These are phyloP conservation scores for Plutella xylostella DNA, from an alignment of 2,888 invertebrate genomes.

Conservation along the genomic window DNA sequence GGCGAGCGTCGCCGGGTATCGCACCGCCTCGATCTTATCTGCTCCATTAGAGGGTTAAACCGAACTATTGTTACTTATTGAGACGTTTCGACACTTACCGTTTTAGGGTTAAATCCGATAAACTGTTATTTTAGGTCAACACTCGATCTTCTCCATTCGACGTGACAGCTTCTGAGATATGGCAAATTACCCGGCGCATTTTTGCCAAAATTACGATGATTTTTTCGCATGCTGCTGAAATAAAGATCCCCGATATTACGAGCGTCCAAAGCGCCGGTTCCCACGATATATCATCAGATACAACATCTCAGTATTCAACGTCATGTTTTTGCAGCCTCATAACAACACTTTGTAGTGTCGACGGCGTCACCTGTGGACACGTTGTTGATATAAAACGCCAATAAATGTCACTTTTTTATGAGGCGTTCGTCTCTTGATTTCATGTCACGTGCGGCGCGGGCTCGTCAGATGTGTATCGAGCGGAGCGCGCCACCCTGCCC, in stretches of 20 bases:
- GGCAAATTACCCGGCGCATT: conserved; percentile 2
- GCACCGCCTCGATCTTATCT: conserved; percentile 62
- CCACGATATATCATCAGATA: conserved; percentile 50
- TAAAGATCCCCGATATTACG: conserved; percentile 35
- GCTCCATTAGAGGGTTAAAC: conserved; percentile 53
- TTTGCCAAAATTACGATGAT: conserved; percentile 11
- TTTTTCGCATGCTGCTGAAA: conserved; percentile 20
- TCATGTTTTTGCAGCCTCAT: conserved; percentile 58
- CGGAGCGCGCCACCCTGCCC: conserved; percentile 27
- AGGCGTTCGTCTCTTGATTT: conserved; percentile 45
- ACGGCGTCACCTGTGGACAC: conserved; percentile 52
- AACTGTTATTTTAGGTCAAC: conserved; percentile 48
- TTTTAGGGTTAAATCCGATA: conserved; percentile 38
- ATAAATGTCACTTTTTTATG: conserved; percentile 70
- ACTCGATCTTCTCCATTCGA: conserved; percentile 8
- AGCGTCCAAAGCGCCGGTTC: conserved; percentile 28
- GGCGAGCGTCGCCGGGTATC: conserved; percentile 61
- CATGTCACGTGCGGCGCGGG: conserved; percentile 56
- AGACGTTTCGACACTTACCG: conserved; percentile 60
- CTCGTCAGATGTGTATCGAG: conserved; percentile 44
- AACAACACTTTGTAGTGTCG: conserved; percentile 44
- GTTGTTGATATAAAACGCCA: conserved; percentile 66
- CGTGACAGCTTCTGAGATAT: no score
- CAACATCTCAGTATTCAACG: conserved; percentile 34
- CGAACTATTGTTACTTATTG: conserved; percentile 31